Conservation (phyloP, 2,888 invertebrate species). For the Pycnomerus fuliginosus region DNA sequence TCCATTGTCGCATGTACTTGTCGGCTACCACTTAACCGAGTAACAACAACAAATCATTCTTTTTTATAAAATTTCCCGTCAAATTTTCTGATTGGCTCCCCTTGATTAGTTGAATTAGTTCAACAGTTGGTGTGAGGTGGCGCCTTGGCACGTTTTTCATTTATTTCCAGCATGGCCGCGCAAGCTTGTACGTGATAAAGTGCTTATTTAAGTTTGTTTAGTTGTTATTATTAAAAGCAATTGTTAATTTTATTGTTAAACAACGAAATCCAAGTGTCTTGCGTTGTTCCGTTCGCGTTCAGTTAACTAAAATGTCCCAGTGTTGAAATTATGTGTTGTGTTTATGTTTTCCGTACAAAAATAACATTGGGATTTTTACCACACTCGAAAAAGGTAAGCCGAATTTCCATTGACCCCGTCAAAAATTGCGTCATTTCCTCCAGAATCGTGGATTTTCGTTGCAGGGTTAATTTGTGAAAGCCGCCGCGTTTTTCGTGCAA, state of each 20-base stretch:
- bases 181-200: slow-evolving; percentile 19
- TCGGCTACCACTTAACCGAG: too few species aligned
- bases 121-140: slow-evolving; percentile 45
- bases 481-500: slow-evolving; percentile 30
- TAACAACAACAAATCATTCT: too few species aligned
- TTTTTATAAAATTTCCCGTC: too few species aligned
- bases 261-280: slow-evolving; percentile 11
- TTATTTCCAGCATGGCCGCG: slow-evolving; percentile 34
- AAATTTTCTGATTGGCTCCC: too few species aligned
- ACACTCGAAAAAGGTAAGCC: slow-evolving; percentile 19
- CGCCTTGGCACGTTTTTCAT: slow-evolving; percentile 32
- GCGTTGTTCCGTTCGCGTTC: slow-evolving; percentile 19
- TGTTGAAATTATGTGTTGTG: slow-evolving; percentile 45
- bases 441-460: not conserved
- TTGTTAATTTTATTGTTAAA: slow-evolving; percentile 24
- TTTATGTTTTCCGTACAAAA: slow-evolving; percentile 43
- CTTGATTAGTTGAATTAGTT: too few species aligned
- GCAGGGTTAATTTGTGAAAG: slow-evolving; percentile 1
- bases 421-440: not conserved
- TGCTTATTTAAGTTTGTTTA: slow-evolving; percentile 34
- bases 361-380: slow-evolving; percentile 39
- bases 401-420: not conserved
- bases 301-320: slow-evolving; percentile 38
- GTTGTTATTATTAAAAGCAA: slow-evolving; percentile 30
- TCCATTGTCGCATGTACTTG: too few species aligned